phyloP scores from a whole-genome alignment of 2,797 vertebrate species.

The Hyperoplus lanceolatus region DNA sequence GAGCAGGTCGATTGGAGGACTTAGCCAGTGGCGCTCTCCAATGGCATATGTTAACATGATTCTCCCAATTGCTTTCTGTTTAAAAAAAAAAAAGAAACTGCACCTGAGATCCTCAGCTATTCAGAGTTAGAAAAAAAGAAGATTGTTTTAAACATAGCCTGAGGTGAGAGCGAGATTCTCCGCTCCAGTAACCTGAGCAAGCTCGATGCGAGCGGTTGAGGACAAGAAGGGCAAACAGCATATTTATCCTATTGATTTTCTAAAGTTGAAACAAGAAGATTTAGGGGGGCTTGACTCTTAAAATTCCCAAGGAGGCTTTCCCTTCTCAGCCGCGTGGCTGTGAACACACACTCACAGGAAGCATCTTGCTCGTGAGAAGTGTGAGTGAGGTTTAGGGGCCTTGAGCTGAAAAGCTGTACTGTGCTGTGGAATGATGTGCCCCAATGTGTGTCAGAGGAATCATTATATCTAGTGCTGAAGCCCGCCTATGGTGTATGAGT shows the following conservation, averaged over 20 bases:
- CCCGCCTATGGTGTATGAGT: constrained; percentile 51
- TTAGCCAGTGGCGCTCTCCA: constrained; percentile 80
- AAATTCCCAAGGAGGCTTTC: constrained; percentile 84
- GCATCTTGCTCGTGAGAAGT: constrained; percentile 61
- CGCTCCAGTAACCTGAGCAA: constrained; percentile 76
- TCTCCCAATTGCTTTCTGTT: constrained; percentile 76
- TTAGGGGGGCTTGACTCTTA: constrained; percentile 87
- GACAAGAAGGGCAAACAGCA: constrained; percentile 82
- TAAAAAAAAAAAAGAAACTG: constrained; percentile 65
- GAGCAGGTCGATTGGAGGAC: constrained; percentile 81
- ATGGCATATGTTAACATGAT: constrained; percentile 85
- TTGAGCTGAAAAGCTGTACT: constrained; percentile 82
- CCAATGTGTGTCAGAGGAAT: constrained; percentile 86
- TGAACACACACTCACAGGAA: constrained; percentile 56
- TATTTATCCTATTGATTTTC: constrained; percentile 89
- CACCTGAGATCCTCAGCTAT: constrained; percentile 84
- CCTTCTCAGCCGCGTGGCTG: constrained; percentile 57
- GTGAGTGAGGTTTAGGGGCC: constrained; percentile 77
- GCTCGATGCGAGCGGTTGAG: constrained; percentile 80
- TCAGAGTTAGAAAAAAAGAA: constrained; percentile 76
- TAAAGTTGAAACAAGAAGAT: constrained; percentile 87
- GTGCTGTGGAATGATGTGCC: constrained; percentile 81
- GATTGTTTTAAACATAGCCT: constrained; percentile 89
- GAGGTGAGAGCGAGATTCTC: constrained; percentile 85
- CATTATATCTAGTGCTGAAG: constrained; percentile 73